Conservation (phyloP, 2,113 vertebrate genomes). For the Rhinolophus sinicus region DNA sequence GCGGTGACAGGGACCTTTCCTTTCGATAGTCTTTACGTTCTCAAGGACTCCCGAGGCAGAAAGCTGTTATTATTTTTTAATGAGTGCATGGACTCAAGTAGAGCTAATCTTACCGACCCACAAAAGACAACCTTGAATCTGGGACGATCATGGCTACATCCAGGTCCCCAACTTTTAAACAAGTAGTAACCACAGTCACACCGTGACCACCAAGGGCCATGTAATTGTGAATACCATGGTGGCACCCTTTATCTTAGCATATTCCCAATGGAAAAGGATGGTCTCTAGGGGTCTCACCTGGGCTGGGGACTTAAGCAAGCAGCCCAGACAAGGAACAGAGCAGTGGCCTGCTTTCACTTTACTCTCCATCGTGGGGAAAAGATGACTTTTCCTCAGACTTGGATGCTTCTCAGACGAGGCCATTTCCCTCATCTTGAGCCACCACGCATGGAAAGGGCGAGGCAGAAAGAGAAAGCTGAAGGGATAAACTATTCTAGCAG, state of each 20-base stretch:
- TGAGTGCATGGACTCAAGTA: neutral
- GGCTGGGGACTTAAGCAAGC: neutral
- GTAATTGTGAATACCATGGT: accelerated
- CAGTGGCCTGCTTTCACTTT: neutral
- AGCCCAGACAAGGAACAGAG: neutral
- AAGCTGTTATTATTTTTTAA: conserved; percentile 25
- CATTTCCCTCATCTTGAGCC: neutral
- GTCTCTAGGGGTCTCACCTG: neutral
- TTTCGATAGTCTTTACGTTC: neutral
- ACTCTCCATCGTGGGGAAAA: neutral
- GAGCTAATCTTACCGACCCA: neutral
- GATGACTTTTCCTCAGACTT: neutral
- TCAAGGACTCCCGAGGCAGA: neutral
- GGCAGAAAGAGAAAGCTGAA: neutral
- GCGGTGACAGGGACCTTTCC: neutral
- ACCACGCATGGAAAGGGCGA: neutral
- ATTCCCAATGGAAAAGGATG: neutral
- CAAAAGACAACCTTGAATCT: neutral
- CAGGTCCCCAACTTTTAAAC: neutral
- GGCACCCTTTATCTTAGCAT: neutral
- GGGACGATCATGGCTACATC: neutral
- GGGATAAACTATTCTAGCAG: neutral
- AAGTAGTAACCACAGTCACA: neutral
- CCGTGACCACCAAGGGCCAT: accelerated
- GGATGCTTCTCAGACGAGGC: neutral